These are phyloP conservation scores for Furnarius figulus DNA, from an alignment of 2,113 vertebrate species.

Conservation along the genomic window DNA sequence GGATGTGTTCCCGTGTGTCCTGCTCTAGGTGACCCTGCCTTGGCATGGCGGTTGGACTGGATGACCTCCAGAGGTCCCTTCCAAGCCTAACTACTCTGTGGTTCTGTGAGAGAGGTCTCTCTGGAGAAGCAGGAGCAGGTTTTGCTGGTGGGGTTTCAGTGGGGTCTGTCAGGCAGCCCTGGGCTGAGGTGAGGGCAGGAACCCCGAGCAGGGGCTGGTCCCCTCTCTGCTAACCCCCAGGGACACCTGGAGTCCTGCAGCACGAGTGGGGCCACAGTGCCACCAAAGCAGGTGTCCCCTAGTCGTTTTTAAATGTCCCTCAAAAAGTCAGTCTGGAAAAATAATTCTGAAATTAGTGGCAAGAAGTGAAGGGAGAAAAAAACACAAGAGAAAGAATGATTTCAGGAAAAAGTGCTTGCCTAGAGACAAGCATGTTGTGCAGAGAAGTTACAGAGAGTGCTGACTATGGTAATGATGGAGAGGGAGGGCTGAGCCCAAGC, in stretches of 20 bases:
- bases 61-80: not conserved
- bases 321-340: not conserved
- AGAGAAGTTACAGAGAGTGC: not conserved
- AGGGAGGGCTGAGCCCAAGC: accelerated
- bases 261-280: accelerated
- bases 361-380: not conserved
- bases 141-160: accelerated
- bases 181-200: not conserved
- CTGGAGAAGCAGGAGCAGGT: accelerated
- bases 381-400: not conserved
- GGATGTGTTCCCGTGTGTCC: accelerated
- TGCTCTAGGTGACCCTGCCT: not conserved
- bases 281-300: accelerated
- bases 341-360: not conserved
- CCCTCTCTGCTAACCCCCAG: no score
- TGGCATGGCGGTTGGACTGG: not conserved
- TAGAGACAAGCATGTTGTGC: accelerated
- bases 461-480: not conserved
- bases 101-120: not conserved
- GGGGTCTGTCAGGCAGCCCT: not conserved
- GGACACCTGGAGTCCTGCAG: not conserved
- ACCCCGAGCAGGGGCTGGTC: not conserved
- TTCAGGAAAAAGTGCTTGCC: not conserved
- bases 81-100: not conserved
- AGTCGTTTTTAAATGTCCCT: not conserved